These are phyloP conservation scores for Diadophis punctatus DNA, from an alignment of 2,113 vertebrate species.

Conservation along the genomic window DNA sequence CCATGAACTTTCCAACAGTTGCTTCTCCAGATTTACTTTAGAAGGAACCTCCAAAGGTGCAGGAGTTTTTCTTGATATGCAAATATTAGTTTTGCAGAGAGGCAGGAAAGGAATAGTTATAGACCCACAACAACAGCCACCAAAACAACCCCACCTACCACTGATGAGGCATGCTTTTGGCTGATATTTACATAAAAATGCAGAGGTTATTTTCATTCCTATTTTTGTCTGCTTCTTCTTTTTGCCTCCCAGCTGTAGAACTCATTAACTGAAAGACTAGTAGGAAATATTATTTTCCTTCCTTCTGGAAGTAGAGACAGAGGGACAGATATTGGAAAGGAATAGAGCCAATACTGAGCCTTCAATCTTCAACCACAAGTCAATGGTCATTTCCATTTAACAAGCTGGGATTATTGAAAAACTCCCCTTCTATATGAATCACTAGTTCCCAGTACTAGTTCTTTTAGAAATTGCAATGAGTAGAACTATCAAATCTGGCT, in stretches of 20 bases:
- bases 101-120: not conserved
- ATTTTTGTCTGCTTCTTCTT: not conserved
- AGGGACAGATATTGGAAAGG: not conserved
- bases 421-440: not conserved
- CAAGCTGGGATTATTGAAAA: not conserved
- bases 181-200: not conserved
- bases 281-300: not conserved
- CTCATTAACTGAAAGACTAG: not conserved
- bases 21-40: not conserved
- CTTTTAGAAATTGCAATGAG: not conserved
- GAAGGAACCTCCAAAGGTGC: not conserved
- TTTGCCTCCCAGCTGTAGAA: not conserved
- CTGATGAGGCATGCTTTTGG: not conserved
- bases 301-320: not conserved
- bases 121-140: not conserved
- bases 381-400: not conserved
- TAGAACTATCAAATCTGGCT: not conserved
- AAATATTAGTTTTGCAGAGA: not conserved
- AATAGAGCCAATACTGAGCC: not conserved
- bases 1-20: not conserved
- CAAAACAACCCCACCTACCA: not conserved
- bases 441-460: too few relatives aligned
- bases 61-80: not conserved
- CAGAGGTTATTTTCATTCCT: not conserved
- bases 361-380: not conserved